Percentiles rank a stretch among this genome's conserved stretches.
These are phyloP conservation scores for Boloria selene DNA, from an alignment of 2,888 invertebrate species.

Conservation along the genomic window DNA sequence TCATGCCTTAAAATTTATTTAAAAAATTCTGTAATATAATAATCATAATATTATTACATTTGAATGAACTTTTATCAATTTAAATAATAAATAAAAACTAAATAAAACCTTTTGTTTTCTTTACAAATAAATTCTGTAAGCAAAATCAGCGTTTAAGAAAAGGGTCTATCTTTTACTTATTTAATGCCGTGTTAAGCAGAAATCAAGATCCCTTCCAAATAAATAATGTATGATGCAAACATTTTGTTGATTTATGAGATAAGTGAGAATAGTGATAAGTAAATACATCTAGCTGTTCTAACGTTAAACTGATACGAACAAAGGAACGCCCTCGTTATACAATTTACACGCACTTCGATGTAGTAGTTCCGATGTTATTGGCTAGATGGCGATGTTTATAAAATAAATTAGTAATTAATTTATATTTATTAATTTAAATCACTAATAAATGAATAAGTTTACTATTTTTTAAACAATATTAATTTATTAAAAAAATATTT, in stretches of 20 bases:
- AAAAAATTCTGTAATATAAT: no score
- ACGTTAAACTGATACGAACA: slow-evolving; percentile 52
- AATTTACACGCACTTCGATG: slow-evolving; percentile 24
- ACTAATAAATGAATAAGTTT: neutral
- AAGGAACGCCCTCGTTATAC: slow-evolving; percentile 11
- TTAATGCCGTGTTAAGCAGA: slow-evolving; percentile 18
- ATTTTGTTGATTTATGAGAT: slow-evolving; percentile 27
- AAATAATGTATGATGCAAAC: slow-evolving; percentile 38
- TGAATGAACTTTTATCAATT: no score
- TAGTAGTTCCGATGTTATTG: slow-evolving; percentile 33
- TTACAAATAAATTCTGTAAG: neutral
- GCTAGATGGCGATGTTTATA: slow-evolving; percentile 35
- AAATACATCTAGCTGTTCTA: slow-evolving; percentile 62
- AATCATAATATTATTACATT: no score
- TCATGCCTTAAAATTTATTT: no score
- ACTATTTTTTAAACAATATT: neutral
- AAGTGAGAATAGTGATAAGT: slow-evolving; percentile 30
- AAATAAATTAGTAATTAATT: slow-evolving; percentile 1
- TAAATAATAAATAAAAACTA: neutral
- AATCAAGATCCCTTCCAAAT: slow-evolving; percentile 31
- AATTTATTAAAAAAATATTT: neutral
- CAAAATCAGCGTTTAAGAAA: slow-evolving; percentile 13
- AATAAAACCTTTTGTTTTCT: neutral
- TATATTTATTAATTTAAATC: neutral
- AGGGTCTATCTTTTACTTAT: slow-evolving; percentile 19